Percentiles rank a stretch among this genome's conserved stretches.
phyloP scores from a whole-genome alignment of 2,888 invertebrate genomes.

The Himalopsyche japonica region DNA sequence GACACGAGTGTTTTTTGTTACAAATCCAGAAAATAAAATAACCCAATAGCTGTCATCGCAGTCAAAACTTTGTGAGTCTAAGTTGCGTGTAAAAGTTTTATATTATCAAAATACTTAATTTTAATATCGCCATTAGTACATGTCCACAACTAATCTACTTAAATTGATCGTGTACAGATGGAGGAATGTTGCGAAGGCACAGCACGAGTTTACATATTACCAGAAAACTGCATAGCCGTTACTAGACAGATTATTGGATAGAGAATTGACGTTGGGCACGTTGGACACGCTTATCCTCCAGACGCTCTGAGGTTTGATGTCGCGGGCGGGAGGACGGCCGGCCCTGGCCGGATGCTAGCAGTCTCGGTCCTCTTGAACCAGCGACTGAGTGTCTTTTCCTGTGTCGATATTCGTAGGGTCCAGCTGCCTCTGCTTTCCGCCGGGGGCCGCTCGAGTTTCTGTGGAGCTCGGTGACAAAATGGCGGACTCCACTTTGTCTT shows the following conservation, averaged over 20 bases:
- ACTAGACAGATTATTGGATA: slow-evolving; percentile 30
- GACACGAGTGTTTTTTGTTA: not conserved
- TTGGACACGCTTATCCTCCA: slow-evolving; percentile 39
- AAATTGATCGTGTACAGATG: not conserved
- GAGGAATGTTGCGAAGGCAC: slow-evolving; percentile 29
- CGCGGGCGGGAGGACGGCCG: not conserved
- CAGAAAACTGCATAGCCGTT: slow-evolving; percentile 40
- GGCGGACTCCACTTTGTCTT: slow-evolving; percentile 71
- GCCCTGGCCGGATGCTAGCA: slow-evolving; percentile 47
- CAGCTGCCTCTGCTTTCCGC: slow-evolving; percentile 69
- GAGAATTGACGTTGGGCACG: slow-evolving; percentile 33
- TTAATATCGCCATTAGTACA: not conserved
- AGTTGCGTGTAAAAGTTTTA: not conserved
- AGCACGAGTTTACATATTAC: slow-evolving; percentile 19
- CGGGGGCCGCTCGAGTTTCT: slow-evolving; percentile 77
- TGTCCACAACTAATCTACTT: not conserved
- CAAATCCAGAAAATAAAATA: not conserved
- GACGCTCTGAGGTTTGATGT: slow-evolving; percentile 9
- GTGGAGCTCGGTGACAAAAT: slow-evolving; percentile 81
- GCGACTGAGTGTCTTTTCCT: slow-evolving; percentile 87
- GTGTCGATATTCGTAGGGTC: slow-evolving; percentile 84
- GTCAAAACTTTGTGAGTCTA: not conserved
- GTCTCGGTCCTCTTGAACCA: slow-evolving; percentile 84
- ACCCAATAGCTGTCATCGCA: not conserved
- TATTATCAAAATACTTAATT: not conserved